Percentiles rank a stretch among this genome's conserved stretches.
These are phyloP conservation scores for Toxotes jaculatrix DNA, from an alignment of 2,113 vertebrate genomes.

Conservation along the genomic window DNA sequence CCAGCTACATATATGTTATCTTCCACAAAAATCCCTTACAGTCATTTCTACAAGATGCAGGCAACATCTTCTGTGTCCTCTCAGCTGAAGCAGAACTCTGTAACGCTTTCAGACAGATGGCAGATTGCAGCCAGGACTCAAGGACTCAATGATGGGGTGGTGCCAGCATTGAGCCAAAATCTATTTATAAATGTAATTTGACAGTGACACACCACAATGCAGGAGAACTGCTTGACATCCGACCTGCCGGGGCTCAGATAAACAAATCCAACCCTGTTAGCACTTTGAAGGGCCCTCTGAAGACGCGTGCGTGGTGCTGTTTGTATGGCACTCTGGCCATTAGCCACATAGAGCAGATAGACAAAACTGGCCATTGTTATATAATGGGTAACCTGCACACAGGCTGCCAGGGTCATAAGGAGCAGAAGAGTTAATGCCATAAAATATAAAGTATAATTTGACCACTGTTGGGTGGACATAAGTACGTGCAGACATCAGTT, in stretches of 20 bases:
- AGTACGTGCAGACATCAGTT: neutral
- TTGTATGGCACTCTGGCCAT: conserved; percentile 35
- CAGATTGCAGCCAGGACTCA: conserved; percentile 61
- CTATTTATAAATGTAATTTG: conserved; percentile 80
- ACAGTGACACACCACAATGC: conserved; percentile 66
- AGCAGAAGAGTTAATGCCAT: neutral
- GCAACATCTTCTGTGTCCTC: conserved; percentile 13
- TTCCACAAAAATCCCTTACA: neutral
- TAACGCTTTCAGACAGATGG: conserved; percentile 71
- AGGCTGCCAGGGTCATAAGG: neutral
- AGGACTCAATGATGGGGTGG: conserved; percentile 59
- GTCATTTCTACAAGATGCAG: conserved; percentile 4
- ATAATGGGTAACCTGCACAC: conserved; percentile 19
- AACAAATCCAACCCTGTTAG: conserved; percentile 68
- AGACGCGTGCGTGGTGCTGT: conserved; percentile 21
- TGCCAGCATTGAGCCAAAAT: conserved; percentile 66
- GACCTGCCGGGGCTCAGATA: conserved; percentile 61
- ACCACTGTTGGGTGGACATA: neutral
- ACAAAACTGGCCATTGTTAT: conserved; percentile 30
- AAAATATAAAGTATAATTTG: neutral
- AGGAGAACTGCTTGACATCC: conserved; percentile 61
- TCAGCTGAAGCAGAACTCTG: conserved; percentile 36
- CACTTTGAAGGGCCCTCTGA: conserved; percentile 41
- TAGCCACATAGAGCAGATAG: conserved; percentile 16
- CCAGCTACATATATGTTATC: neutral